Evolutionary conservation across 2,888 invertebrate genomes (phyloP).

Genomic region (Melinaea marsaeus): DNA sequence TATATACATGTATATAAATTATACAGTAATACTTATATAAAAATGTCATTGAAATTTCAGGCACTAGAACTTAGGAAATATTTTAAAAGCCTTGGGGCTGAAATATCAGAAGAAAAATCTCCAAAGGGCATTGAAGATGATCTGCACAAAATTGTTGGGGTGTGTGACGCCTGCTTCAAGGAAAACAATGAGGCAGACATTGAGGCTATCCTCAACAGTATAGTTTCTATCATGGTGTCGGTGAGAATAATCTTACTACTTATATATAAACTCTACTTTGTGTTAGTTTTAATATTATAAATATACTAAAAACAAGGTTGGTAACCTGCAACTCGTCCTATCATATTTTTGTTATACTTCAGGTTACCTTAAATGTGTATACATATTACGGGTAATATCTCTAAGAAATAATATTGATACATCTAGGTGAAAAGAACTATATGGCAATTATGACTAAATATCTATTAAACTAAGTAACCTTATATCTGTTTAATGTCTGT

Average conservation of each 20-base stretch:
- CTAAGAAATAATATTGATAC: too few relatives aligned
- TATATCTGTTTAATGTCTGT: too few relatives aligned
- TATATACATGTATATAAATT: not conserved
- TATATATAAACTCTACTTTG: not conserved
- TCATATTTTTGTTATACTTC: too few relatives aligned
- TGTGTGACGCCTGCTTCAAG: conserved; percentile 94
- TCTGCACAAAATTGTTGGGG: conserved; percentile 94
- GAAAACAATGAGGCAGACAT: conserved; percentile 91
- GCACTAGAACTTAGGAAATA: conserved; percentile 92
- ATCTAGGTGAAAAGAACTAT: too few relatives aligned
- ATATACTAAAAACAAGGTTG: not conserved
- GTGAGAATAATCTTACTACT: conserved; percentile 66
- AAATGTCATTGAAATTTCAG: conserved; percentile 57
- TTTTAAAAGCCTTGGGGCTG: conserved; percentile 95
- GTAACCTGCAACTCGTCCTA: too few relatives aligned
- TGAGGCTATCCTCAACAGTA: conserved; percentile 95
- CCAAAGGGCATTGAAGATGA: conserved; percentile 95
- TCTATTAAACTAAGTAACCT: too few relatives aligned
- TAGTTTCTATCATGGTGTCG: conserved; percentile 95
- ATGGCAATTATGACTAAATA: too few relatives aligned
- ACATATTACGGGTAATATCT: too few relatives aligned
- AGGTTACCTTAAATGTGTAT: too few relatives aligned
- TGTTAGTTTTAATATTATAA: too few relatives aligned
- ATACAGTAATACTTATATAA: not conserved
- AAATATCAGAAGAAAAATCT: conserved; percentile 94